Percentiles rank a stretch among this genome's conserved stretches.
phyloP scores from a whole-genome alignment of 1,140 invertebrate genomes.

The Drosophila oshimai region DNA sequence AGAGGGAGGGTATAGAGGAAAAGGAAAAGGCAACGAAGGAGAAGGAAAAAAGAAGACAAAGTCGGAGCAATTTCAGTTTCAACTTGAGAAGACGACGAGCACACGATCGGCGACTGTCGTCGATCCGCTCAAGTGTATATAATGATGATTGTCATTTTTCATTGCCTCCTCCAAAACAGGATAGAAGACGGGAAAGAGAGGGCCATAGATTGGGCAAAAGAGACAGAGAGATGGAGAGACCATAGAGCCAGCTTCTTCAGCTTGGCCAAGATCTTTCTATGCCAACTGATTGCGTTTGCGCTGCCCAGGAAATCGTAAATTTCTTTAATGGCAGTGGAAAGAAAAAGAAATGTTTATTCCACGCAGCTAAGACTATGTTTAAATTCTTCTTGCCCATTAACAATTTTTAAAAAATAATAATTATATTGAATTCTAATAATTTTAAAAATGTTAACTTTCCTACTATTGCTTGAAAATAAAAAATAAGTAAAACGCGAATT shows the following conservation, averaged over 20 bases:
- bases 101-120: conserved; percentile 19
- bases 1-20: background rate
- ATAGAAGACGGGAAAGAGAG: conserved; percentile 4
- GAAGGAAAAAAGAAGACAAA: background rate
- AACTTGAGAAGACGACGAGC: conserved; percentile 23
- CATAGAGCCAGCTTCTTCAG: background rate
- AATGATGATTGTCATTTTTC: conserved; percentile 78
- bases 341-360: background rate
- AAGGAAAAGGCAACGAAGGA: background rate
- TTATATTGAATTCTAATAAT: too few species aligned
- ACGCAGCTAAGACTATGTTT: too few species aligned
- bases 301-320: conserved; percentile 23
- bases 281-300: conserved; percentile 12
- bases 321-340: background rate
- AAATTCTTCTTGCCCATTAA: too few species aligned
- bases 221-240: background rate
- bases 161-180: conserved; percentile 35
- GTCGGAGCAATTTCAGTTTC: conserved; percentile 55
- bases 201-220: background rate
- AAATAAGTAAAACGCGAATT: too few species aligned
- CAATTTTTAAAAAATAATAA: too few species aligned
- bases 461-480: too few species aligned
- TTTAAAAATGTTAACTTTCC: too few species aligned
- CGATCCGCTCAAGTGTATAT: conserved; percentile 57
- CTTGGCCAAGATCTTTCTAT: conserved; percentile 27